These are phyloP conservation scores for Novumbra hubbsi DNA, from an alignment of 2,797 vertebrate species.

Conservation along the genomic window DNA sequence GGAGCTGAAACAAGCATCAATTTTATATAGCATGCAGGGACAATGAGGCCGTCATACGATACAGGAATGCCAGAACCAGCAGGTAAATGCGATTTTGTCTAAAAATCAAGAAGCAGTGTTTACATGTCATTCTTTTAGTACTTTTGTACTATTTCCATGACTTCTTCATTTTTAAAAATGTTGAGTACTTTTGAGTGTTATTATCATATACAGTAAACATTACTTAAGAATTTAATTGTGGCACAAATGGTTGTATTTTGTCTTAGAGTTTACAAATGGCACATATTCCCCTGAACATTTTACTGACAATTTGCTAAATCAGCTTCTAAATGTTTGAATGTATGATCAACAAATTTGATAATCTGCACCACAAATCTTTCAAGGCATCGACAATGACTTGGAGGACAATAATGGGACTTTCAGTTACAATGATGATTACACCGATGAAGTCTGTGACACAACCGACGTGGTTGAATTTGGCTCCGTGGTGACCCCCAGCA, in stretches of 20 bases:
- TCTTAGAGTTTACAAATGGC: background rate
- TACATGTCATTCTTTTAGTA: background rate
- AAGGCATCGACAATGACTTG: background rate
- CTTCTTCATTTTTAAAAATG: background rate
- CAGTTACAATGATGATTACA: background rate
- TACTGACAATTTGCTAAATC: no score
- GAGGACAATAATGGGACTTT: background rate
- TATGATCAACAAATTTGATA: background rate
- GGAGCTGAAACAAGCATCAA: background rate
- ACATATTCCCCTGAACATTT: no score
- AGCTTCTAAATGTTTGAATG: no score
- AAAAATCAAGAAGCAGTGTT: background rate
- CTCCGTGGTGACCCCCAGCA: constrained; percentile 57
- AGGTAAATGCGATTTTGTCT: background rate
- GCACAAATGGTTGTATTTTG: background rate
- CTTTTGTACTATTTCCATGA: background rate
- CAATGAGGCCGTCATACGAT: background rate
- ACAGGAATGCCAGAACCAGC: background rate
- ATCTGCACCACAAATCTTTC: constrained; percentile 11
- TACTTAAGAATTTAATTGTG: background rate
- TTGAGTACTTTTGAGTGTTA: no score
- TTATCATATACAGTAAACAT: no score
- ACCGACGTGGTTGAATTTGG: constrained; percentile 53
- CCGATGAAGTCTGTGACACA: constrained; percentile 72
- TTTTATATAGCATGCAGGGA: background rate